phyloP scores from a whole-genome alignment of 2,888 invertebrate species.

The Hedya salicella region DNA sequence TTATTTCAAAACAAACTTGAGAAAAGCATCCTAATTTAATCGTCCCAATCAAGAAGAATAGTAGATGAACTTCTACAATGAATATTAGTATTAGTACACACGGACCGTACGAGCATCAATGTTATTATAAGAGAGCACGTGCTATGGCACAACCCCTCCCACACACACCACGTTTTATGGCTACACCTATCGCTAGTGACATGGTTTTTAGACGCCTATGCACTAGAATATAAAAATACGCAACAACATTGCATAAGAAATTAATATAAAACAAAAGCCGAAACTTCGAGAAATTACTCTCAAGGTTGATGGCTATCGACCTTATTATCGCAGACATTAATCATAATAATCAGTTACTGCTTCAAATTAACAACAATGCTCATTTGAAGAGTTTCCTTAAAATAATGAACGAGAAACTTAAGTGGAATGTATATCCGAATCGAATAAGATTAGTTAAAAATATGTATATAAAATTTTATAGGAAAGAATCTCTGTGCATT shows the following conservation, averaged over 20 bases:
- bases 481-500: constrained; percentile 47
- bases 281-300: constrained; percentile 24
- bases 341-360: constrained; percentile 22
- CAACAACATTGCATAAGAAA: constrained; percentile 36
- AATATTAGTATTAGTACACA: too few species aligned
- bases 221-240: constrained; percentile 40
- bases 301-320: constrained; percentile 32
- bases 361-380: constrained; percentile 19
- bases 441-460: constrained; percentile 14
- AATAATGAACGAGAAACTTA: constrained; percentile 5
- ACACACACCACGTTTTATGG: constrained; percentile 38
- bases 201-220: constrained; percentile 43
- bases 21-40: not conserved
- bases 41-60: not conserved
- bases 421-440: constrained; percentile 26
- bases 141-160: constrained; percentile 21
- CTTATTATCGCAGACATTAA: constrained; percentile 25
- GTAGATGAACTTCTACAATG: not conserved
- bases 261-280: constrained; percentile 21
- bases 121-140: constrained; percentile 5
- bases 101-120: too few species aligned
- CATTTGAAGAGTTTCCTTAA: constrained; percentile 22
- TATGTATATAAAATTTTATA: constrained; percentile 15
- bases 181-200: constrained; percentile 46
- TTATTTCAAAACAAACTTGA: too few species aligned